Evolutionary conservation across 2,113 vertebrate genomes (phyloP), one percentile per base, ranked within the genome.

Genomic region (Stercorarius parasiticus): DNA sequence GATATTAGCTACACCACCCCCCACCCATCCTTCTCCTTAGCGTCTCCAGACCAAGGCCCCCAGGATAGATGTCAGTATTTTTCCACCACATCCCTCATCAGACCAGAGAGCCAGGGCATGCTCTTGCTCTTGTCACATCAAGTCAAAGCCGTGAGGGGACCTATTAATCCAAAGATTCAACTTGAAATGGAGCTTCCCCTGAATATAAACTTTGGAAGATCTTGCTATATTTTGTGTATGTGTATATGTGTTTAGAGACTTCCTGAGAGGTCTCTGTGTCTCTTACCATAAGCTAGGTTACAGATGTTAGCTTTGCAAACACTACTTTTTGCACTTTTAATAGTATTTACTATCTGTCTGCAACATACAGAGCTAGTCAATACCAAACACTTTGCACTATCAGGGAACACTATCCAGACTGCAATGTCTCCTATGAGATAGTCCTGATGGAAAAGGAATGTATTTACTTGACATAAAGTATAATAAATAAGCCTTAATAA

Each of bases 1-100:
- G 4, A 10, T 26, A n/a, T 2, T 4, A 82, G 11, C 9, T 40
- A 38, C 15, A 25, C 2, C 9, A 22, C 3, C 1, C 0, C 0
- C 4, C 3, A 36, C 23, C 25, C 13, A 49, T 84, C 11, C 40
- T 78, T 13, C 17, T 55, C 19, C 20, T 25, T 40, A 14, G 6
- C 10, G 11, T 45, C 55, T 62, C 40, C 50, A 93, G 18, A 38
- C 34, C 38, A 47, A 77, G 40, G 10, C 21, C 21, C 27, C 58
- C 7, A 53, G 22, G 49, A 91, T 5, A 52, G 49, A 52, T 15
- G 8, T 17, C 56, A 83, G 26, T 30, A 10, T 71, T 84, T 65
- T 82, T 70, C 19, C 7, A 73, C 23, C 10, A 13, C 29, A 18
- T 38, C 22, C 29, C 15, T 89, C 55, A 49, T 71, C 27, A 66